Evolutionary conservation across 2,797 vertebrate genomes (phyloP).

Genomic region (Sternarchorhynchus goeldii): DNA sequence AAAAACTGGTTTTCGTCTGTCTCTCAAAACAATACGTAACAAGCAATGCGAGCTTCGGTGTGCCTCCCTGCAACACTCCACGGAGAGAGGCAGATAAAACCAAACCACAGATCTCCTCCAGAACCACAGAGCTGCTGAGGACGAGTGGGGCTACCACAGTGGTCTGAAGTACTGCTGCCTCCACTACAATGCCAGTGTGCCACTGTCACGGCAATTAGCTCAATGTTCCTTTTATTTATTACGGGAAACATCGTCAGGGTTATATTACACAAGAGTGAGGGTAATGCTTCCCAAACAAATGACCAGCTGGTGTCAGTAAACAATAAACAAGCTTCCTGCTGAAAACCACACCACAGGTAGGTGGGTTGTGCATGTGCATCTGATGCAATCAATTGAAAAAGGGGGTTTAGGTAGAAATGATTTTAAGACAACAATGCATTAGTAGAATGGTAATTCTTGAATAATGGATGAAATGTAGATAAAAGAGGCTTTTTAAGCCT

Average conservation of each 20-base stretch:
- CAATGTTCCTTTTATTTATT: neutral
- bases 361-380: neutral
- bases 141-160: neutral
- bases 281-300: neutral
- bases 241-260: neutral
- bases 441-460: neutral
- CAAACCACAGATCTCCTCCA: neutral
- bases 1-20: conserved; percentile 7
- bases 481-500: too few species aligned
- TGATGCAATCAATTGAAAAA: conserved; percentile 24
- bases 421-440: neutral
- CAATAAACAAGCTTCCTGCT: conserved; percentile 2
- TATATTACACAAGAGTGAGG: neutral
- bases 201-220: neutral
- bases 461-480: too few species aligned
- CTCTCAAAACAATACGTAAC: conserved; percentile 17
- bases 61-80: neutral
- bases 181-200: neutral
- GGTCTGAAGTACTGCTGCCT: neutral
- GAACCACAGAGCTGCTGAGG: neutral
- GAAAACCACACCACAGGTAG: conserved; percentile 8
- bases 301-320: conserved; percentile 1
- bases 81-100: conserved; percentile 5
- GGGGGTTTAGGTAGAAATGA: neutral
- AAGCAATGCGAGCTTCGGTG: neutral